Base-by-base conservation (phyloP, 2,888 invertebrate genomes). In the Rugalucina vietnamica region DNA sequence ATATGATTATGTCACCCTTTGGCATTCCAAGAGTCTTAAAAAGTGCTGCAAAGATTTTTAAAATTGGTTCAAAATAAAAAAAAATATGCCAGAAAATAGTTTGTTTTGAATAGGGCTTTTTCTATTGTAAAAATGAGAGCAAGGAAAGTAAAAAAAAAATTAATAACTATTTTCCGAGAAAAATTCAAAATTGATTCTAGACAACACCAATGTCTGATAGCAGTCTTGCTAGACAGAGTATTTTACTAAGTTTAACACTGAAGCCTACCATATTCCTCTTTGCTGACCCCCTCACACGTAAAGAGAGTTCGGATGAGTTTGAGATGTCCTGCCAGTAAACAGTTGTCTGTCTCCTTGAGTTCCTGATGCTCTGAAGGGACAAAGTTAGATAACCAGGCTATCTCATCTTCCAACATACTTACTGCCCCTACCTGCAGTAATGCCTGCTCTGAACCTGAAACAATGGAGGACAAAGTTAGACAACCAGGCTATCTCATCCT, bases 401-500 rank as follows among this genome's bases (percentile, higher is more conserved):
- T 90, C 91, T 96, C 95, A 90, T 95, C 95, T 76, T 95, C 95
- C 77, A 95, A 88, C 95, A 95, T 95, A 69, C 93, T 92, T 5
- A 90, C 84, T 0, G 95, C 91, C 84, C 94, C 92, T 36, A 95
- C 90, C 71, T 92, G 91, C 39, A 95, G 91, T 34, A 87, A 85
- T 36, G 91, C 88, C 88, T 95, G 95, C 73, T 94, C 94, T 49
- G 82, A 80, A 37, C 76, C 94, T 93, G n/a, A n/a, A n/a, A n/a
- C n/a, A n/a, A n/a, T n/a, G n/a, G n/a, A n/a, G 93, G 3, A 94
- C 95, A 90, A 95, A 96, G 87, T 95, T 95, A 34, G 92, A 90
- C 79, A 96, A 91, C 95, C 95, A 96, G 4, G 92, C 93, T 10
- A 95, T 90, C 91, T 96, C 95, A 90, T 95, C 95, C 76, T 95